Evolutionary conservation across 2,797 vertebrate species (phyloP).

Genomic region (Acomys russatus): DNA sequence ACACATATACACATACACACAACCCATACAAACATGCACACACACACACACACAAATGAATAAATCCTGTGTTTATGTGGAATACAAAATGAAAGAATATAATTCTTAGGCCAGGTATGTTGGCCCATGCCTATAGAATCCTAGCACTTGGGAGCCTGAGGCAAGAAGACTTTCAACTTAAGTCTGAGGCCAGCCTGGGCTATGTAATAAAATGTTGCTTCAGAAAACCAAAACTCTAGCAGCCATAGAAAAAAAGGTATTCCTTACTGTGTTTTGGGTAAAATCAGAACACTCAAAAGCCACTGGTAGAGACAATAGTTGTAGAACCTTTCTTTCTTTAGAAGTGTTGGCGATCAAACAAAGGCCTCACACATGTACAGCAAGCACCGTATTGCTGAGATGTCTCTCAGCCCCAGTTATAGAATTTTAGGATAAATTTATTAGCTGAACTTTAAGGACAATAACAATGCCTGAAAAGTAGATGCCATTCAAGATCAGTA

Average conservation of each 20-base stretch:
- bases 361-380: not conserved
- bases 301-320: not conserved
- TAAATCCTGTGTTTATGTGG: not conserved
- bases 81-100: not conserved
- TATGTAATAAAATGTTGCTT: not conserved
- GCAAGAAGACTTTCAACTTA: not conserved
- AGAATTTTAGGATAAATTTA: conserved; percentile 26
- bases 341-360: not conserved
- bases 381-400: not conserved
- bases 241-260: not conserved
- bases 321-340: not conserved
- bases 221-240: not conserved
- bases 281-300: conserved; percentile 32
- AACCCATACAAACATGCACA: not conserved
- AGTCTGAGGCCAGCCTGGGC: not conserved
- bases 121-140: not conserved
- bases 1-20: not conserved
- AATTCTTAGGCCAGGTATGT: not conserved
- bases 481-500: not conserved
- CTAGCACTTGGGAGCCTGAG: not conserved
- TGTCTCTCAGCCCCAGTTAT: not conserved
- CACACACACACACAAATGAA: not conserved
- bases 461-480: not conserved
- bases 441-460: conserved; percentile 13
- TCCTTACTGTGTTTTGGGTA: not conserved